A percentile compares a stretch with the other conserved stretches of the same genome.
These are phyloP conservation scores for Amphiprion percula DNA, from an alignment of 2,113 vertebrate species.

Conservation along the genomic window DNA sequence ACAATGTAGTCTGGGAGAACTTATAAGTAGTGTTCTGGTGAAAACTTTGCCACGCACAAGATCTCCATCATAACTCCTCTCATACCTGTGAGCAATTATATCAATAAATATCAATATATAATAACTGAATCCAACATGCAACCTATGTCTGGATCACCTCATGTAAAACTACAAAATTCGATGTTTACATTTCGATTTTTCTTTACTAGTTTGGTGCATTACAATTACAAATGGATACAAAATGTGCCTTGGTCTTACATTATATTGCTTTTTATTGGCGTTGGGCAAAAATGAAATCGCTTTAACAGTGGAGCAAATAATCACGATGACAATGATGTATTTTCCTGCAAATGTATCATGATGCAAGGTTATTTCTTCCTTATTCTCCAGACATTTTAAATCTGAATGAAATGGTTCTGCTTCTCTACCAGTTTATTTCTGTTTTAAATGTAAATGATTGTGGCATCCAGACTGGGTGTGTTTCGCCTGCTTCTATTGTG, in stretches of 20 bases:
- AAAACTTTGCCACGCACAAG: background rate
- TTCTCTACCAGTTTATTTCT: constrained; percentile 2
- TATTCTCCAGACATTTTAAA: constrained; percentile 1
- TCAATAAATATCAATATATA: constrained; percentile 3
- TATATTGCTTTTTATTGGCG: background rate
- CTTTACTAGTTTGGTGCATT: background rate
- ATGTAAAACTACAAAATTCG: background rate
- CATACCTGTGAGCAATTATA: background rate
- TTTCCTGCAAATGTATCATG: constrained; percentile 4
- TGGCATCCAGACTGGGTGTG: background rate
- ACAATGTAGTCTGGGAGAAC: constrained; percentile 1
- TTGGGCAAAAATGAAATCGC: background rate
- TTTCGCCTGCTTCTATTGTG: background rate
- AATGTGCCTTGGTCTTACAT: background rate
- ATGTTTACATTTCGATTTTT: background rate
- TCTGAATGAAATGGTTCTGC: background rate
- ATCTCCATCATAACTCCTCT: background rate
- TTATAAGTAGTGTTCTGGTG: background rate
- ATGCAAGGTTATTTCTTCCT: background rate
- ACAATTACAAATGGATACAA: background rate
- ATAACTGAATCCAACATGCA: background rate
- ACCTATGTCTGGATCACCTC: background rate
- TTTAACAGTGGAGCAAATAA: constrained; percentile 4
- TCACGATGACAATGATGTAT: constrained; percentile 15
- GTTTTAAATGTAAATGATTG: constrained; percentile 19